A percentile compares a stretch with the other conserved stretches of the same genome.
phyloP scores from a whole-genome alignment of 1,140 invertebrate species.

The Leguminivora glycinivorella region DNA sequence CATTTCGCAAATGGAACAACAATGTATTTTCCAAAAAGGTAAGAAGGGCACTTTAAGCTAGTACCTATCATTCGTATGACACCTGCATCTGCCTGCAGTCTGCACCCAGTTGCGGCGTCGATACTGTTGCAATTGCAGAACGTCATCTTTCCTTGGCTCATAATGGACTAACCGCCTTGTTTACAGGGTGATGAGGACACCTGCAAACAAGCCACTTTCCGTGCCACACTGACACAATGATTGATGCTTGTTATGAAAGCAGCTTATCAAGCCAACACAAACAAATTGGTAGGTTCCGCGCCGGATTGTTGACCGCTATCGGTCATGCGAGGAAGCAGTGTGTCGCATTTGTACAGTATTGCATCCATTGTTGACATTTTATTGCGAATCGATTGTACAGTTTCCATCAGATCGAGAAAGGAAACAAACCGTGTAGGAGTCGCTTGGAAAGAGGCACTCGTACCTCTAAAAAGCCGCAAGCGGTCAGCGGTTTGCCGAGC shows the following conservation, averaged over 20 bases:
- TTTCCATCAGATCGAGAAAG: neutral
- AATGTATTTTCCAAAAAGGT: too few relatives aligned
- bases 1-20: too few relatives aligned
- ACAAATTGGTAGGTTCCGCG: conserved; percentile 1
- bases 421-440: neutral
- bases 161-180: neutral
- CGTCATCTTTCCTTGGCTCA: neutral
- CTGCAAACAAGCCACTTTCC: neutral
- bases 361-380: neutral
- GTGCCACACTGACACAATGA: conserved; percentile 6
- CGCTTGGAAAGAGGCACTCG: too few relatives aligned
- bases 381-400: neutral
- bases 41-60: too few relatives aligned
- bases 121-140: too few relatives aligned
- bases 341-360: neutral
- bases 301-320: neutral
- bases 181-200: neutral
- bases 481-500: too few relatives aligned
- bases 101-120: too few relatives aligned
- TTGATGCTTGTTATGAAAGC: conserved; percentile 5
- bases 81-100: too few relatives aligned
- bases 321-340: neutral
- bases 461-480: too few relatives aligned
- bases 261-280: neutral
- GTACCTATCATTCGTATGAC: too few relatives aligned